phyloP scores from a whole-genome alignment of 2,888 invertebrate genomes.

The Nowickia ferox region DNA sequence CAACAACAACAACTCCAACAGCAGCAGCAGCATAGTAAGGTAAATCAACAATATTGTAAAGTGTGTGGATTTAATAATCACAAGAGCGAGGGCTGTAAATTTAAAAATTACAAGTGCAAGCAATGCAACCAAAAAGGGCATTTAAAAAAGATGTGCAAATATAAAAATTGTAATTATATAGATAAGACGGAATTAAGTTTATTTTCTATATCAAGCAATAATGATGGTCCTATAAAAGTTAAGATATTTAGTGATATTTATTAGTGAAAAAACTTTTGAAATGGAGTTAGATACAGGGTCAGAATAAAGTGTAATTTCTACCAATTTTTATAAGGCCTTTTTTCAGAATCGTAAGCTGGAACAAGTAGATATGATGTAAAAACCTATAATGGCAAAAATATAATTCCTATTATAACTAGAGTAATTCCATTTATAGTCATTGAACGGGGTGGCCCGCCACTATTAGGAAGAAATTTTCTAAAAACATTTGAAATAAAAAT shows the following conservation, averaged over 20 bases:
- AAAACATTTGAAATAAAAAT: conserved; percentile 50
- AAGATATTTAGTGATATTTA: conserved; percentile 24
- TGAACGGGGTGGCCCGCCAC: conserved; percentile 27
- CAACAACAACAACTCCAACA: conserved; percentile 21
- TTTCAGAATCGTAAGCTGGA: conserved; percentile 11
- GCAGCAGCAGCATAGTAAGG: conserved; percentile 6
- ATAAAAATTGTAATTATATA: conserved; percentile 45
- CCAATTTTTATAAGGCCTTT: conserved; percentile 31
- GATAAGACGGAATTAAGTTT: conserved; percentile 27
- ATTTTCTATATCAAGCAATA: conserved; percentile 45
- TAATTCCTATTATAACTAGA: conserved; percentile 40
- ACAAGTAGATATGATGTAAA: conserved; percentile 36
- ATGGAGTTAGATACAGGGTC: conserved; percentile 65
- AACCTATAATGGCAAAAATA: conserved; percentile 54
- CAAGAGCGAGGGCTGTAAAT: conserved; percentile 57
- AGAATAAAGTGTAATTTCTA: conserved; percentile 50
- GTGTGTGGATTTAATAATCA: conserved; percentile 64
- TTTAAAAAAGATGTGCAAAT: conserved; percentile 66
- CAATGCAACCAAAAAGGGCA: conserved; percentile 65
- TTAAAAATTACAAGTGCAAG: conserved; percentile 65
- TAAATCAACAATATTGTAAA: conserved; percentile 28
- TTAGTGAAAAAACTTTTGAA: conserved; percentile 37
- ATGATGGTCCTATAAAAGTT: conserved; percentile 34
- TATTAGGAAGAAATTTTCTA: conserved; percentile 56
- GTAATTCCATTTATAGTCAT: conserved; percentile 50